phyloP scores from a whole-genome alignment of 2,113 vertebrate species.

The Strix uralensis region DNA sequence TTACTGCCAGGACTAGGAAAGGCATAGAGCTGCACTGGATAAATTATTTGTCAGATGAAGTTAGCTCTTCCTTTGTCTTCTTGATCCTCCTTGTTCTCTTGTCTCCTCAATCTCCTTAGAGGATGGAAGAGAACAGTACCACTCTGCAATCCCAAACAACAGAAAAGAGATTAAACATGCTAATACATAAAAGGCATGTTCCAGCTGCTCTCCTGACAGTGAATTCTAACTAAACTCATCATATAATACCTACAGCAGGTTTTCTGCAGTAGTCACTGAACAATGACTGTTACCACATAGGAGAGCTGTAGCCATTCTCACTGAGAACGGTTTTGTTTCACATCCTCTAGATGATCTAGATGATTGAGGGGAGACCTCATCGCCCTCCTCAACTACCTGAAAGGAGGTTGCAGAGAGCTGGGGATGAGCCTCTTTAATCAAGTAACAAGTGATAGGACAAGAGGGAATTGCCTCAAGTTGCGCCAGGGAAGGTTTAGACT shows the following conservation, averaged over 20 bases:
- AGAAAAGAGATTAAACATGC: background rate
- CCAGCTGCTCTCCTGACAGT: background rate
- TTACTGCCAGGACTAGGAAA: background rate
- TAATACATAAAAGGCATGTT: background rate
- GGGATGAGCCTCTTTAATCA: no score
- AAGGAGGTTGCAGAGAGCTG: no score
- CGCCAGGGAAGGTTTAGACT: no score
- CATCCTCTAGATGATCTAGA: background rate
- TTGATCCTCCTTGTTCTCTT: background rate
- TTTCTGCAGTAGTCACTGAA: background rate
- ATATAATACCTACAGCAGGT: background rate
- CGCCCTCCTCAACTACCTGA: no score
- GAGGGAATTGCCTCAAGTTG: no score
- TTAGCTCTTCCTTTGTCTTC: background rate
- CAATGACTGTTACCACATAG: background rate
- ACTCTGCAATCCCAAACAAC: background rate
- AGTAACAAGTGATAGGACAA: no score
- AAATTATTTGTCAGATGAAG: background rate
- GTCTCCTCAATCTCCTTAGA: background rate
- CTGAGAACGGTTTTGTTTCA: background rate
- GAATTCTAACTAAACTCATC: background rate
- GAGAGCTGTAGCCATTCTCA: background rate
- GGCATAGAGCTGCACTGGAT: background rate
- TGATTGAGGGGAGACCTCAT: no score
- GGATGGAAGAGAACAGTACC: background rate